Evolutionary conservation across 2,113 vertebrate genomes (phyloP), one percentile per base, ranked within the genome.

Genomic region (Mobula hypostoma): DNA sequence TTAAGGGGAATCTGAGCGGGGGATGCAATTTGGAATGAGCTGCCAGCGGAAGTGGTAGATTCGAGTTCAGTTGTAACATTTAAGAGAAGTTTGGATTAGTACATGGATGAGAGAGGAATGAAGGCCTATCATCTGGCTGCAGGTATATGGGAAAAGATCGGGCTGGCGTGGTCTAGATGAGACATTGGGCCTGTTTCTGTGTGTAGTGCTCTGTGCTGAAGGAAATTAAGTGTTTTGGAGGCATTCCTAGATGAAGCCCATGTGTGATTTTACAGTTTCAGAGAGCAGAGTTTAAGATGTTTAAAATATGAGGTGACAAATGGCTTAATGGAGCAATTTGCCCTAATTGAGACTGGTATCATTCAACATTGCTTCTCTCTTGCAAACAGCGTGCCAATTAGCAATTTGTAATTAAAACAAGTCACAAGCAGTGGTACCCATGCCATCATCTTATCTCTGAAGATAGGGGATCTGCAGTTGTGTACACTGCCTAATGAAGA

Each of bases 371-470:
- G 61, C 61, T 15, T 66, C 61, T 32, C 6, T 90, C 14, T 7
- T 17, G 17, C 61, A 32, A 79, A 79, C 77, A 68, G 15, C n/a
- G 9, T 90, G 85, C 85, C 85, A 32, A 90, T 66, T 90, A 90
- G n/a, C 32, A 90, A 90, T 90, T 29, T 68, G 58, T 85, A 90
- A 90, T 90, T 90, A n/a, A 66, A 68, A 32, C 85, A 90, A 32
- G 29, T 90, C 61, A 15, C 85, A 32, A 88, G 83, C 58, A 88
- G 24, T 88, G 85, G 9, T 58, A 88, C 61, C 15, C 58, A 32
- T 63, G 29, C 12, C 85, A 88, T 4, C 12, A 8, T 12, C 63
- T 29, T 87, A 58, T 61, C 14, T 68, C 21, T 32, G n/a, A 32
- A 90, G 0, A 4, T 19, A 66, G 14, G 29, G 66, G 85, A n/a